These are phyloP conservation scores for Cylindroiulus punctatus DNA, from an alignment of 2,888 invertebrate species.

Conservation along the genomic window DNA sequence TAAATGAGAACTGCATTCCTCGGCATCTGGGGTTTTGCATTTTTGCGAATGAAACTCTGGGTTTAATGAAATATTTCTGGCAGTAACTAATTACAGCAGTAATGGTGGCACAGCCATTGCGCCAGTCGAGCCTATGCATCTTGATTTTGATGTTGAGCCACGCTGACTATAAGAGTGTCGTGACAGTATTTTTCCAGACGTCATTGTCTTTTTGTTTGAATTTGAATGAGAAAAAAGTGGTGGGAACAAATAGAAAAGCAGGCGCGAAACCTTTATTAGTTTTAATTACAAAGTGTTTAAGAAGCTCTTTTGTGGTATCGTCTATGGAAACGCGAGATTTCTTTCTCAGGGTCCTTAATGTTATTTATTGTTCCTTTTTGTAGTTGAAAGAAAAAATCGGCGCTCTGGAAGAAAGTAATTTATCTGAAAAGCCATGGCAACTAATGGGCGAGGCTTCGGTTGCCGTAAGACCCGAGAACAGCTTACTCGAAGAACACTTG, in stretches of 20 bases:
- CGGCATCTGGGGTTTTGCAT: not conserved
- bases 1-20: not conserved
- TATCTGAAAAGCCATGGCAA: conserved; percentile 92
- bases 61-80: conserved; percentile 18
- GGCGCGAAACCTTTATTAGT: not conserved
- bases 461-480: conserved; percentile 85
- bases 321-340: not conserved
- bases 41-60: conserved; percentile 3
- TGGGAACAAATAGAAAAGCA: not conserved
- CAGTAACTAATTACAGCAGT: not conserved
- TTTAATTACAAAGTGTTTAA: not conserved
- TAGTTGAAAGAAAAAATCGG: conserved; percentile 62
- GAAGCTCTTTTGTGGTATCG: not conserved
- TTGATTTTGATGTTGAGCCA: not conserved
- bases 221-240: not conserved
- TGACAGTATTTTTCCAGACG: not conserved
- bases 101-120: not conserved
- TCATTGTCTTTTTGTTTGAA: not conserved
- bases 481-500: conserved; percentile 88
- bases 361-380: conserved; percentile 62
- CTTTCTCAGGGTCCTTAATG: conserved; percentile 65
- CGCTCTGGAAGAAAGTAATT: conserved; percentile 67
- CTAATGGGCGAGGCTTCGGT: conserved; percentile 89
- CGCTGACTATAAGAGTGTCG: not conserved
- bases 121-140: not conserved